Base-by-base conservation (phyloP, 2,797 vertebrate genomes). In the Sebastes hopkinsi region DNA sequence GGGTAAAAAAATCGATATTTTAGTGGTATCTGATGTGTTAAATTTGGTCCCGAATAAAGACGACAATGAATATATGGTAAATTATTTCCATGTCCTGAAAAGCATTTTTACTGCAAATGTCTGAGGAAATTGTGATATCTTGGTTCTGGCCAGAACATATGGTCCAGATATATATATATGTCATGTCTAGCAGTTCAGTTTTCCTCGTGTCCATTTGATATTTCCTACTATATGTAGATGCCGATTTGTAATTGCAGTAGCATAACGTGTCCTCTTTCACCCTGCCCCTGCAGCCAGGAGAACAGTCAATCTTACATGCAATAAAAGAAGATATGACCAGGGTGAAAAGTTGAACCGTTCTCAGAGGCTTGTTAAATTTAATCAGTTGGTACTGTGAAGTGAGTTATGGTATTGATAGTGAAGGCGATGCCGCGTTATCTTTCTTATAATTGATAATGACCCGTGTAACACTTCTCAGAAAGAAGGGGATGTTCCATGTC, bases 281-380 rank as follows among this genome's bases (percentile, higher is more conserved):
- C 67, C 20, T 0, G 7, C 42, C 65, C 10, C 60, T 67, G 29
- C 52, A 70, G 67, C 60, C 67, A 29, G 56, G 61, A 55, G 59
- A 42, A 34, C 25, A 64, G 0, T 82, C 68, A 75, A 85, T 88
- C 77, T 66, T 25, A 54, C 16, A 55, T 8, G 82, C 81, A 79
- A 84, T 94, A 93, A 94, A 93, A 52, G 18, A 18, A 72, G 87
- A 89, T 84, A 91, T 38, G 78, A 59, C 1, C 1, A 10, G 67
- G 93, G 88, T 91, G 89, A 94, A 91, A 91, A 92, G 92, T 93
- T 93, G 27, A 93, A 66, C 58, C 1, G 7, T 75, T 62, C 36
- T 73, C 84, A 84, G 46, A 81, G 75, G 25, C 67, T 67, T 85
- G 66, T 73, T 72, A 76, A 62, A 70, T 61, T 9, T 66, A 87